Evolutionary conservation across 2,888 invertebrate genomes (phyloP).

Genomic region (Oligia latruncula): DNA sequence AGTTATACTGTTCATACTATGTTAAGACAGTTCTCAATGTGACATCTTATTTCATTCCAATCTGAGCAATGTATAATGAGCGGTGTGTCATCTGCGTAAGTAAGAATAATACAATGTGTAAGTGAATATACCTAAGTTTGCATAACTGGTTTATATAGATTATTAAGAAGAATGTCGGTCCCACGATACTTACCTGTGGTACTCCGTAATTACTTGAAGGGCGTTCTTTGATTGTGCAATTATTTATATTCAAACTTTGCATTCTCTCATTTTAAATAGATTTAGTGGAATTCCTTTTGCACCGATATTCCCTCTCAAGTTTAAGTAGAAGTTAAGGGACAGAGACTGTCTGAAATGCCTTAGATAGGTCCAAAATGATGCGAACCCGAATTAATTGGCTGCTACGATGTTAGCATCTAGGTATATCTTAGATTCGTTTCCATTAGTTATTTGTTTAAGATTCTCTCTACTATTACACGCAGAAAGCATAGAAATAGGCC

Average conservation of each 20-base stretch:
- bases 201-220: neutral
- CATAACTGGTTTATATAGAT: neutral
- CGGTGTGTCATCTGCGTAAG: neutral
- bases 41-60: neutral
- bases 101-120: neutral
- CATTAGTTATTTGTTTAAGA: no score
- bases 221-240: neutral
- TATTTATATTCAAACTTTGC: neutral
- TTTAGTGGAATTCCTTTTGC: neutral
- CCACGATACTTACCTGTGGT: neutral
- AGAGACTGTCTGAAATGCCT: neutral
- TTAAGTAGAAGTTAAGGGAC: neutral
- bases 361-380: no score
- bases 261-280: neutral
- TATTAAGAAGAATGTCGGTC: neutral
- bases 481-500: neutral
- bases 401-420: neutral
- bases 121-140: neutral
- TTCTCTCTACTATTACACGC: neutral
- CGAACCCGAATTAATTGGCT: neutral
- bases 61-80: neutral
- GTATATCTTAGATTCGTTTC: neutral
- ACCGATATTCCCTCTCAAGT: neutral
- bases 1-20: neutral
- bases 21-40: neutral